phyloP scores from a whole-genome alignment of 2,113 vertebrate genomes.

The Rhinolophus ferrumequinum region DNA sequence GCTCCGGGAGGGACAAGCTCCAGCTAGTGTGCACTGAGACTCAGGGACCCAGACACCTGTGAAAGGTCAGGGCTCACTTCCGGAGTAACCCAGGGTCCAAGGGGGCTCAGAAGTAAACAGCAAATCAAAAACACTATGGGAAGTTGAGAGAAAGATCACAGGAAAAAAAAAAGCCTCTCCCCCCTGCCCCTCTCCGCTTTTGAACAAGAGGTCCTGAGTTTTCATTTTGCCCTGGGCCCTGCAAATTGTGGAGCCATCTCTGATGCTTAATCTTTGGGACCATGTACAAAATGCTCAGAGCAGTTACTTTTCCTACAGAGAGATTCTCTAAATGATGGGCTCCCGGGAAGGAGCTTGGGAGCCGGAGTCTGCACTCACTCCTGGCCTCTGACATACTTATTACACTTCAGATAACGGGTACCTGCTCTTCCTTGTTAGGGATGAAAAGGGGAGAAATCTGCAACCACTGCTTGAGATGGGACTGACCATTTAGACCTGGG shows the following conservation, averaged over 20 bases:
- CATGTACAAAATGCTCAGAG: background rate
- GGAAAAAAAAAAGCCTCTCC: background rate
- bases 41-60: accelerated
- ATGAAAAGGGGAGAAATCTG: background rate
- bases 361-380: background rate
- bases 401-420: background rate
- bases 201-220: background rate
- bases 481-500: background rate
- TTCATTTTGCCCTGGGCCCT: background rate
- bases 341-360: background rate
- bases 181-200: background rate
- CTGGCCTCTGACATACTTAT: background rate
- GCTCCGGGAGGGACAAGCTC: background rate
- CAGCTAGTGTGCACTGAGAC: background rate
- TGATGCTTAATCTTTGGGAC: background rate
- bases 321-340: accelerated
- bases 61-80: background rate
- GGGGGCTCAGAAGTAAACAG: background rate
- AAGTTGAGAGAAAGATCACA: background rate
- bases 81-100: background rate
- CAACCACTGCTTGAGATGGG: background rate
- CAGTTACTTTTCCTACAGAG: accelerated
- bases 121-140: background rate
- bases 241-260: background rate
- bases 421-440: background rate